Base-by-base conservation (phyloP, 2,888 invertebrate genomes). In the Ashinkailepas kermadecensis region DNA sequence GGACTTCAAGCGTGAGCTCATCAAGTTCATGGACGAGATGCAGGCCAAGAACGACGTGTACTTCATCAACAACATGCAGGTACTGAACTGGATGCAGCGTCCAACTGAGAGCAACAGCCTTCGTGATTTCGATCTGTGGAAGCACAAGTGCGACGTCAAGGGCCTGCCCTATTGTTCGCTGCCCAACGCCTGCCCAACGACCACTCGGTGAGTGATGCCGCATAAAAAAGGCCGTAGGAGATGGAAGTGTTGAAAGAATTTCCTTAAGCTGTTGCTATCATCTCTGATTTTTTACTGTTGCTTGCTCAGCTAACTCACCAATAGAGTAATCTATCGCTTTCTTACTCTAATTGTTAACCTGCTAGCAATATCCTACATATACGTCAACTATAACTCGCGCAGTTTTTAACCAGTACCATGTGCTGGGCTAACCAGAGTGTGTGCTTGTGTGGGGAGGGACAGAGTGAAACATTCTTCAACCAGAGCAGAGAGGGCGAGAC, bases 41-140 rank as follows among this genome's bases (percentile, higher is more conserved):
- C 89, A 94, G 85, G 92, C 91, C 85, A 92, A 93, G 86, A 95
- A 94, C 86, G 96, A 96, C 87, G 96, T 96, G 58, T 96, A 96
- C 90, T 96, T 96, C 88, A 95, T 95, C 84, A 96, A 95, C 83
- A 93, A 82, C 84, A 83, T 83, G 18, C 91, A 94, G 91, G 96
- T 96, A 58, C 95, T 96, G 86, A 95, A 96, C 88, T 96, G 96
- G 96, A 96, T 96, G 95, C 96, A 96, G 88, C 95, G 94, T 86
- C 96, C 96, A 82, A 95, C 95, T 59, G 96, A 96, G 88, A 87
- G 95, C 84, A 92, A 94, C 80, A 92, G 92, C 65, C 91, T 96
- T 81, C 91, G 95, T 85, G 96, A 96, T 87, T 96, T 96, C 92
- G 93, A 93, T 86, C 95, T 95, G 88, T 96, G 96, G 96, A 96